Base-by-base conservation (phyloP, 2,888 invertebrate genomes). In the Limnephilus marmoratus region DNA sequence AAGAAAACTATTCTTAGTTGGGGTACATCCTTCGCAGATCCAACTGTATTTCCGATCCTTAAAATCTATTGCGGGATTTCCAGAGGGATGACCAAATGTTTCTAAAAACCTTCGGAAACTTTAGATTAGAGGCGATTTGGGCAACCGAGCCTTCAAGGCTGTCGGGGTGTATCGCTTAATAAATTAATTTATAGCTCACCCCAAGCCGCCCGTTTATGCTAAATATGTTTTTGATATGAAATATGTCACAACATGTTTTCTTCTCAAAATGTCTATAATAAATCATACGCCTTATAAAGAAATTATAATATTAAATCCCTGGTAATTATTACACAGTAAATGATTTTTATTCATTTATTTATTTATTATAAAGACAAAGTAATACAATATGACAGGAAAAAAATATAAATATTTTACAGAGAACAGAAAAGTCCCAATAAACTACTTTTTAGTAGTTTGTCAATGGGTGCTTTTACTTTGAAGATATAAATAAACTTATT, bases 141-240 rank as follows among this genome's bases (percentile, higher is more conserved):
- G 68, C 24, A 68, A 68, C 24, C 7, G 2, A 68, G 68, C 7
- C 24, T 68, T 68, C 68, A 24, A 68, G 68, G 24, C 68, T 68
- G 68, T n/a, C 68, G 68, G 24, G 9, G n/a, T n/a, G n/a, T n/a
- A 68, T 68, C 68, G 68, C 68, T 68, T 24, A 68, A 68, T 68
- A n/a, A 68, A 68, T 68, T 68, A 68, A 68, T 68, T 68, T 68
- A 68, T 68, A 24, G 68, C 68, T n/a, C n/a, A 68, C 24, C n/a
- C 24, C n/a, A 68, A 68, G 24, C n/a, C 9, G 24, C 24, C n/a
- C 68, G 24, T 68, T 68, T 68, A 68, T 68, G 68, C 68, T 68
- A 68, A 68, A 68, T n/a, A 68, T n/a, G n/a, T 68, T n/a, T 68
- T 68, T 68, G 68, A 68, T 68, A 68, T 68, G 68, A 68, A 68